These are phyloP conservation scores for Sebastes kiyomatsui DNA, from an alignment of 2,797 vertebrate genomes.

Conservation along the genomic window DNA sequence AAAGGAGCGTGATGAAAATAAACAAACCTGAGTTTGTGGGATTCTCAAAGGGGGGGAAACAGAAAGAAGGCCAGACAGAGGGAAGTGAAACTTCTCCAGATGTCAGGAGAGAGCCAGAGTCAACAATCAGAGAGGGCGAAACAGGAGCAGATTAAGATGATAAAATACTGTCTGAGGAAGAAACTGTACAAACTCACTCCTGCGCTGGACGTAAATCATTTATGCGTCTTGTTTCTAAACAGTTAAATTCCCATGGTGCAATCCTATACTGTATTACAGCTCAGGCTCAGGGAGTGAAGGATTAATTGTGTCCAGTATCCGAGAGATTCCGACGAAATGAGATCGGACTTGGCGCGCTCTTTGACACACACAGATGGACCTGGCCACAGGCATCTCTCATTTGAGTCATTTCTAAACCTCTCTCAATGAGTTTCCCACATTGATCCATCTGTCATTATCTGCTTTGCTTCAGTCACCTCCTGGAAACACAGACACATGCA, in stretches of 20 bases:
- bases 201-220: constrained; percentile 7
- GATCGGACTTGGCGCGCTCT: constrained; percentile 34
- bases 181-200: background rate
- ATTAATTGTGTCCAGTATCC: constrained; percentile 57
- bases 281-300: constrained; percentile 16
- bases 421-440: constrained; percentile 63
- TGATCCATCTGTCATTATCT: constrained; percentile 42
- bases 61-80: background rate
- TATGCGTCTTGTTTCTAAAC: background rate
- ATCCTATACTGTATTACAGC: constrained; percentile 30
- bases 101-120: constrained; percentile 53
- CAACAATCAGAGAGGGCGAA: constrained; percentile 39
- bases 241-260: constrained; percentile 19
- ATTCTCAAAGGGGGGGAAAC: constrained; percentile 17
- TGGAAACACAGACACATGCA: constrained; percentile 37
- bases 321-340: constrained; percentile 70
- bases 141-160: constrained; percentile 29
- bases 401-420: constrained; percentile 27
- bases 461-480: constrained; percentile 30
- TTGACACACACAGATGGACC: background rate
- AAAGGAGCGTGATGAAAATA: constrained; percentile 1
- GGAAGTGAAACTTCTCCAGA: constrained; percentile 25
- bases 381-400: constrained; percentile 30
- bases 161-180: background rate
- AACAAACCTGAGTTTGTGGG: constrained; percentile 34